Evolutionary conservation across 30 jellyfish, hydroid and myxozoan species (phyloP), one percentile per base, ranked within the genome.

Genomic region (Pseudorhiza aurosa): DNA sequence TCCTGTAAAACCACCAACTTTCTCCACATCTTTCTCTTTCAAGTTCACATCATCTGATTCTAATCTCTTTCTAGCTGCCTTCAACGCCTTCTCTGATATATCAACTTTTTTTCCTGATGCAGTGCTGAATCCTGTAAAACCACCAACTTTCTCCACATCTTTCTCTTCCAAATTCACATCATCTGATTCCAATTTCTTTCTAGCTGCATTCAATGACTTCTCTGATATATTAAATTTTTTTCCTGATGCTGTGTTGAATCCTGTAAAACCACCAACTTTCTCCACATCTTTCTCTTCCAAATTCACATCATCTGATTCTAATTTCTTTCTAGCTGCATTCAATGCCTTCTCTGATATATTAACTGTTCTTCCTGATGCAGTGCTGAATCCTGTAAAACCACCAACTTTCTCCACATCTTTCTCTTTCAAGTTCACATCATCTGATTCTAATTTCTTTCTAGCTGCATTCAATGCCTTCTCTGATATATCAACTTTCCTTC

Each of bases 241-340:
- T 59, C 96, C 96, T 26, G 56, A 31, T 11, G 75, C 96, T 19
- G 90, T 85, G 40, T 57, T 50, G 49, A 85, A 85, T n/a, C 96
- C 96, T 29, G 25, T 27, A 45, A 72, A 85, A 4, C 6, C 6
- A 59, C 30, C 4, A 28, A n/a, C 39, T 59, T 29, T 37, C 2
- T 65, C 64, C 19, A 18, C 42, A 35, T 28, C 51, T 26, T 24
- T 11, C 22, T 42, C 55, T 42, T 63, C 87, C n/a, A 0, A 0
- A 69, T n/a, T 18, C 12, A 8, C 55, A 71, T 44, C 75, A 37
- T 25, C 45, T 8, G 72, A 17, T n/a, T 39, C 69, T 56, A 85
- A 36, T 28, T 25, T 49, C 73, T 60, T 64, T 81, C 58, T 85
- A 8, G 96, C 96, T 14, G 80, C 88, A 43, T 63, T 62, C 46